phyloP scores from a whole-genome alignment of 2,888 invertebrate species.

The Patella caerulea region DNA sequence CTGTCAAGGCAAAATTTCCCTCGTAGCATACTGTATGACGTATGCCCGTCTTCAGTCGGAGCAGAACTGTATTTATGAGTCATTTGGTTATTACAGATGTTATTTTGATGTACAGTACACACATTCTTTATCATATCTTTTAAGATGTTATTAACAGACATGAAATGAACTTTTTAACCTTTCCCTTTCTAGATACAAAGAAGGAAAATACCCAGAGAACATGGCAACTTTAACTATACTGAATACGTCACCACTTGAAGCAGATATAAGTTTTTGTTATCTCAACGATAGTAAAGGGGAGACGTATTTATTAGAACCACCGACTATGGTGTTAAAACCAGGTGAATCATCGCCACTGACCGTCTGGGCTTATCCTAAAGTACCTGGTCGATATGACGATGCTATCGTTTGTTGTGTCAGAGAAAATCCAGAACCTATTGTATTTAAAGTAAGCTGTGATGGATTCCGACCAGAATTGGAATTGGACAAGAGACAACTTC shows the following conservation, averaged over 20 bases:
- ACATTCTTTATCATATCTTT: too few species aligned
- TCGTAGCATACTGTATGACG: too few species aligned
- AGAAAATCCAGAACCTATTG: slow-evolving; percentile 72
- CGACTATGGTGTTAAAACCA: slow-evolving; percentile 68
- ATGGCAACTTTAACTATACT: slow-evolving; percentile 67
- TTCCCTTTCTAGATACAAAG: slow-evolving; percentile 57
- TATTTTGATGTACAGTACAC: too few species aligned
- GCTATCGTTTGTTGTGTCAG: slow-evolving; percentile 70
- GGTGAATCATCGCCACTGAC: slow-evolving; percentile 67
- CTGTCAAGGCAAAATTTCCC: too few species aligned
- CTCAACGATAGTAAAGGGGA: slow-evolving; percentile 69
- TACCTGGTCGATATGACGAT: slow-evolving; percentile 67
- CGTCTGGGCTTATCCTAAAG: slow-evolving; percentile 71
- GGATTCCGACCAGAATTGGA: slow-evolving; percentile 71
- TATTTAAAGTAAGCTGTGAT: slow-evolving; percentile 69
- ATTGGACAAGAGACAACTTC: slow-evolving; percentile 69
- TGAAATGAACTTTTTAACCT: neutral
- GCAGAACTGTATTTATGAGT: too few species aligned
- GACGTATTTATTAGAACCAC: slow-evolving; percentile 71
- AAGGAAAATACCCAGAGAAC: slow-evolving; percentile 70
- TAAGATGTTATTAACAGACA: too few species aligned
- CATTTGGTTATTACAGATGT: too few species aligned
- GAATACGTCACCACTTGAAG: slow-evolving; percentile 70
- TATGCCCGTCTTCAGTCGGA: too few species aligned
- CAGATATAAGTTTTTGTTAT: slow-evolving; percentile 71